Evolutionary conservation across 1,140 invertebrate species (phyloP), one percentile per base, ranked within the genome.

Genomic region (Bombus polaris): DNA sequence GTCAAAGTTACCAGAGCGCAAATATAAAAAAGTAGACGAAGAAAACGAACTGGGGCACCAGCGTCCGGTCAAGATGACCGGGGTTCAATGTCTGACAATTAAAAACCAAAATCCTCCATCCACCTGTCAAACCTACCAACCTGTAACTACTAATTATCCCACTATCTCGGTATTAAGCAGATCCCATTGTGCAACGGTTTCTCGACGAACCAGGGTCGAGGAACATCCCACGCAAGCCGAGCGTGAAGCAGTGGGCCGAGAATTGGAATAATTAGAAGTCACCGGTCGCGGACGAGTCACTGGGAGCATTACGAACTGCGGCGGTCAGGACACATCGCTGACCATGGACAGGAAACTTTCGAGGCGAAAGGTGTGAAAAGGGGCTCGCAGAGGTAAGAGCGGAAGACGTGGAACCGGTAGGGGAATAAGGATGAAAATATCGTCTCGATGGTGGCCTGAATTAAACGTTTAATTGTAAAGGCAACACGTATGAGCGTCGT

Each of bases 381-480:
- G 73, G 71, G 44, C 8, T 37, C 2, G 22, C 47, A 37, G 28
- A 5, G 66, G 62, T 35, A 3, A 66, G 65, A 22, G 32, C 2
- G 15, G 32, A 5, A n/a, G 2, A 12, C 2, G 2, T 5, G 37
- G 28, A n/a, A 35, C n/a, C n/a, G 53, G 57, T 32, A 39, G 22
- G 10, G 37, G 8, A n/a, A 10, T 22, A 66, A 28, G 35, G 75
- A 74, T 90, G 86, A 86, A 90, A 89, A 88, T 88, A 86, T 90
- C 76, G 68, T 47, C 62, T 59, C 76, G 82, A 79, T 82, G 88
- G 88, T 89, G 82, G 75, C 71, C 88, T 71, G 86, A 89, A 88
- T 93, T 90, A 92, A 68, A 93, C 87, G 90, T 93, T 91, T 92
- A 93, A 94, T 93, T 93, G 93, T 91, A 85, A 92, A 91, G 91